Base-by-base conservation (phyloP, 2,113 vertebrate species). In the Larimichthys crocea region DNA sequence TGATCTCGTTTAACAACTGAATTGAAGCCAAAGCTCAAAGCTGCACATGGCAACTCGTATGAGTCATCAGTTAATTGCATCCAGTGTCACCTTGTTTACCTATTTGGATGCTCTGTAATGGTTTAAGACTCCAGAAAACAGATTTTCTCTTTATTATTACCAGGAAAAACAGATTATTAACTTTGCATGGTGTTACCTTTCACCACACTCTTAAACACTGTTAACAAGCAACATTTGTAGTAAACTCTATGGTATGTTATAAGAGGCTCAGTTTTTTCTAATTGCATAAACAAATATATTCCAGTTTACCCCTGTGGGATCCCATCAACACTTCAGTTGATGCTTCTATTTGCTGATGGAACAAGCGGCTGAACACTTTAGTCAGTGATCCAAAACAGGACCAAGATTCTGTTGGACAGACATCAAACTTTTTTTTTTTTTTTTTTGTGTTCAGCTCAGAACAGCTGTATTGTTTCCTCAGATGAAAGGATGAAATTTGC, bases 11-110 rank as follows among this genome's bases (percentile, higher is more conserved):
- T 19, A 72, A 20, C 19, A 48, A 3, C 3, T 56, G 44, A 62
- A 61, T n/a, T 48, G 52, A 60, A 64, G 57, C 65, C 52, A 74
- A 40, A 60, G 42, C 55, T 53, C 40, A 52, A 48, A 60, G 29
- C 57, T 35, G 14, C 52, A 71, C 20, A 42, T 62, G 52, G n/a
- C 12, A 52, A 4, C 50, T 62, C 2, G 35, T 8, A 40, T 35
- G 5, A 26, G 73, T 44, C 48, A 48, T 59, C 16, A 50, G 42
- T 12, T 9, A 10, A 12, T 14, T 52, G 15, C 3, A 22, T 15
- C 24, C 63, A 48, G 14, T 35, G 20, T 62, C 20, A 40, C 7
- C 35, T 40, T 40, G 35, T 40, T 9, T 40, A 40, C 2, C 16
- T 14, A 6, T 35, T 8, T 35, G 42, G 15, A 14, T 62, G 5